Percentiles rank a stretch among this genome's conserved stretches.
Evolutionary conservation across 1,140 invertebrate genomes (phyloP).

Genomic region (Akabosia matsudoensis): DNA sequence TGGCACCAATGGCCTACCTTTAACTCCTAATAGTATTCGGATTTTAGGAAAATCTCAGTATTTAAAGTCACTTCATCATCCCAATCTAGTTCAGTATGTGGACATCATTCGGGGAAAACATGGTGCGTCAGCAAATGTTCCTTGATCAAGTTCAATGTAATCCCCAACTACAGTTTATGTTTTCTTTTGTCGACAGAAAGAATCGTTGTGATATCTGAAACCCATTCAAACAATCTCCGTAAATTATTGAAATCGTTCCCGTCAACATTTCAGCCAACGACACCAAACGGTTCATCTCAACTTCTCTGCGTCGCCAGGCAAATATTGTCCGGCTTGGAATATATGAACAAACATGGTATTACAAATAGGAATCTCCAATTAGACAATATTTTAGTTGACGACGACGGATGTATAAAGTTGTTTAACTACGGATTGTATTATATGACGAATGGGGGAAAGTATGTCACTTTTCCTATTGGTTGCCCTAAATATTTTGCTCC

Average conservation of each 20-base stretch:
- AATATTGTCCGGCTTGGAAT: slow-evolving; percentile 68
- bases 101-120: slow-evolving; percentile 91
- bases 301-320: slow-evolving; percentile 64
- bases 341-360: slow-evolving; percentile 69
- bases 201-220: slow-evolving; percentile 83
- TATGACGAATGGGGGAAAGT: slow-evolving; percentile 78
- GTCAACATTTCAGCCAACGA: neutral
- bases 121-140: slow-evolving; percentile 59
- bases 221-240: slow-evolving; percentile 65
- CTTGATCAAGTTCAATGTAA: neutral
- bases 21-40: slow-evolving; percentile 93
- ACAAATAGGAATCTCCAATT: slow-evolving; percentile 75
- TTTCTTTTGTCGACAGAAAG: slow-evolving; percentile 66
- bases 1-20: slow-evolving; percentile 88
- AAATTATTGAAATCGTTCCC: slow-evolving; percentile 38
- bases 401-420: slow-evolving; percentile 70
- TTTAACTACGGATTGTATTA: slow-evolving; percentile 90
- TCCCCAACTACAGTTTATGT: neutral
- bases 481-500: slow-evolving; percentile 81
- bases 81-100: slow-evolving; percentile 80
- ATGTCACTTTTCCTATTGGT: slow-evolving; percentile 89
- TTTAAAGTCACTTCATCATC: slow-evolving; percentile 74
- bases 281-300: slow-evolving; percentile 47
- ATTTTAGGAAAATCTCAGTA: slow-evolving; percentile 84
- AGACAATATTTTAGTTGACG: slow-evolving; percentile 78